Conservation (phyloP, 2,888 invertebrate species). For the Lasius fuliginosus region DNA sequence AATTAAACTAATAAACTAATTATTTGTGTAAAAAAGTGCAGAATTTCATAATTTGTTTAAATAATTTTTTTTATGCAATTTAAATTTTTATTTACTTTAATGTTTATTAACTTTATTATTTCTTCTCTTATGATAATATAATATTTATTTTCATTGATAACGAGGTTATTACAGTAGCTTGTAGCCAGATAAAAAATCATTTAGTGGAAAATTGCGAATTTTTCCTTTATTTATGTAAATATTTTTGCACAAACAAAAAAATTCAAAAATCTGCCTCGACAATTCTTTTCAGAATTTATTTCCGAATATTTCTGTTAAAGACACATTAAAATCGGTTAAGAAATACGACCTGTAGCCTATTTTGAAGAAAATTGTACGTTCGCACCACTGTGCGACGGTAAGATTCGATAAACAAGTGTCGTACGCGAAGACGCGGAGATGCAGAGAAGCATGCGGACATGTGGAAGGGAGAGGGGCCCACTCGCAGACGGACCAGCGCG, state of each 20-base stretch:
- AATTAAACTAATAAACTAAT: too few relatives aligned
- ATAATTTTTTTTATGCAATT: neutral
- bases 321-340: neutral
- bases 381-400: neutral
- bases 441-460: too few relatives aligned
- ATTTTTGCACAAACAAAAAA: too few relatives aligned
- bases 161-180: too few relatives aligned
- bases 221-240: too few relatives aligned
- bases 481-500: too few relatives aligned
- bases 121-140: neutral
- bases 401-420: too few relatives aligned
- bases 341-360: slow-evolving; percentile 7
- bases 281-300: neutral
- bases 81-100: neutral
- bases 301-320: too few relatives aligned
- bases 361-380: neutral
- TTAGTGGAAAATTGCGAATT: too few relatives aligned
- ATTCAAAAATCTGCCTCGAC: neutral
- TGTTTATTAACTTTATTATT: neutral
- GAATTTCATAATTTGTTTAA: neutral
- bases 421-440: too few relatives aligned
- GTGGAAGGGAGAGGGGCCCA: too few relatives aligned
- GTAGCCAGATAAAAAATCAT: too few relatives aligned
- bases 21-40: neutral
- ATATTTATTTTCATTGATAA: neutral